A percentile compares a stretch with the other conserved stretches of the same genome.
These are phyloP conservation scores for Hydroisotoma schaefferi DNA, from an alignment of 2,888 invertebrate genomes.

Conservation along the genomic window DNA sequence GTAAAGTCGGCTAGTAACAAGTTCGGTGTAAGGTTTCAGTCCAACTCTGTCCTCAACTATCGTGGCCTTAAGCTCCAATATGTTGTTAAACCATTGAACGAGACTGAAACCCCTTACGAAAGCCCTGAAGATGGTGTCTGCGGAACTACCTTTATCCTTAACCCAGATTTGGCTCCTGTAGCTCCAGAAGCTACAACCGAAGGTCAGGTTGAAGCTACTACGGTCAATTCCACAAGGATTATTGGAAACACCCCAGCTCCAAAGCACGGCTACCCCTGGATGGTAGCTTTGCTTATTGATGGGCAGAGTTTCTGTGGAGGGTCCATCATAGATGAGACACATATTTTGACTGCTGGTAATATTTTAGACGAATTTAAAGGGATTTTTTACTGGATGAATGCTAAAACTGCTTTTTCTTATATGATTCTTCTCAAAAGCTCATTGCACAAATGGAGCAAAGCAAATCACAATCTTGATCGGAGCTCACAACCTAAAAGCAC, in stretches of 20 bases:
- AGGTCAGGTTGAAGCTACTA: neutral
- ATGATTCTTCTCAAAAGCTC: constrained; percentile 7
- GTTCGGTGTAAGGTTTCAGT: constrained; percentile 43
- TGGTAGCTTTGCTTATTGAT: constrained; percentile 44
- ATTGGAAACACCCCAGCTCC: constrained; percentile 32
- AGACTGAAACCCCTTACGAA: constrained; percentile 18
- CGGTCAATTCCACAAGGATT: constrained; percentile 1
- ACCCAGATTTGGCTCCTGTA: constrained; percentile 2
- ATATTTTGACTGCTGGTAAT: constrained; percentile 43
- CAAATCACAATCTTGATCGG: constrained; percentile 40
- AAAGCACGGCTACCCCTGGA: constrained; percentile 45
- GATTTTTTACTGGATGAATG: neutral
- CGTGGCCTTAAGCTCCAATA: constrained; percentile 34
- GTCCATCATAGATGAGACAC: constrained; percentile 37
- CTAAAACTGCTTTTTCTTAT: neutral
- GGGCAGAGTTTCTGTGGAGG: constrained; percentile 24
- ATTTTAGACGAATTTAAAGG: neutral
- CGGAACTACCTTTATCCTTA: constrained; percentile 16
- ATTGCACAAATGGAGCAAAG: constrained; percentile 38
- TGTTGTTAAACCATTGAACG: constrained; percentile 20
- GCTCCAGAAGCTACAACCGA: constrained; percentile 13
- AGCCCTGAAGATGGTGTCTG: constrained; percentile 26
- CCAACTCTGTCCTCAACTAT: constrained; percentile 35
- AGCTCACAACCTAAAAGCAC: constrained; percentile 38
- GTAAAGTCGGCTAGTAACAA: constrained; percentile 36